Evolutionary conservation across 2,888 invertebrate genomes (phyloP), one percentile per base, ranked within the genome.

Genomic region (Oxycera nigricornis): DNA sequence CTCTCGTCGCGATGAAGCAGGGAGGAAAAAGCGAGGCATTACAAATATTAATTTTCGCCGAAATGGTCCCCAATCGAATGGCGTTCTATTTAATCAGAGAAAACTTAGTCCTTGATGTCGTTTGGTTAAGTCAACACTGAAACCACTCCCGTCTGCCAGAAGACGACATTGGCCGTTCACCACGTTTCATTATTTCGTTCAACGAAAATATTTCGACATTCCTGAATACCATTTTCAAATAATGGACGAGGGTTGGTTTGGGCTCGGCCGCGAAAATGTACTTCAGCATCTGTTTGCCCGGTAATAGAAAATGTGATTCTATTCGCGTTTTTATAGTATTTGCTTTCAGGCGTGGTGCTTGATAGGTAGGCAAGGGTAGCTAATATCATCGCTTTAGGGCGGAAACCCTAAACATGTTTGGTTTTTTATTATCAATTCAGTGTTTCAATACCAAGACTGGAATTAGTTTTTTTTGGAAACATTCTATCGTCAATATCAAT

Each of bases 31-130:
- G 22, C 22, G 20, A 1, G 20, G 65, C 59, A 65, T 41, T 30
- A 24, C 39, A 22, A 65, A 65, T 65, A 65, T 65, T 65, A 65
- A 65, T 65, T 65, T 65, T 39, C 65, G 22, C 41, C 22, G 24
- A 35, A 65, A 39, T 24, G 65, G 41, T 24, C 65, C 20, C 65
- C 41, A 65, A 65, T 41, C 30, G 22, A 30, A 41, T 30, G 11
- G 41, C n/a, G 2, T 11, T 59, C 1, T 59, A 59, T 59, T 59
- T 59, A 59, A 59, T 59, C 59, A 59, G 26, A 28, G 30, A n/a
- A 59, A 59, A 59, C 59, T 59, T 59, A 1, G 1, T n/a, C 59
- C 11, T 30, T 30, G 52, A 24, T 55, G 20, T 55, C 24, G 22
- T 55, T 55, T 24, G 20, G 52, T 20, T 22, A 55, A 24, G 52